Conservation (phyloP, 1,140 invertebrate species). For the Physella acuta region DNA sequence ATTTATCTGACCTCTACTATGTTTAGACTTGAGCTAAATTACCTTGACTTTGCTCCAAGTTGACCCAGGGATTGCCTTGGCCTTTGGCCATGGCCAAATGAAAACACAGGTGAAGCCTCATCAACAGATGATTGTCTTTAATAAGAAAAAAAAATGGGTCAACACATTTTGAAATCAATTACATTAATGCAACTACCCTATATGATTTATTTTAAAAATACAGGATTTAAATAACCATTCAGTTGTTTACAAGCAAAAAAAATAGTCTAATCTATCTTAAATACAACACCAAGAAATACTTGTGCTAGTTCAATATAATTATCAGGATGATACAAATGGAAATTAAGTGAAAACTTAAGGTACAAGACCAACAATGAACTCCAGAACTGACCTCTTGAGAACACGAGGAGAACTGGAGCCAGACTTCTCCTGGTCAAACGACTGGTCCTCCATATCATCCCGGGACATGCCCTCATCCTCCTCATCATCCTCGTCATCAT, state of each 20-base stretch:
- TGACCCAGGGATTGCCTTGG: slow-evolving; percentile 10
- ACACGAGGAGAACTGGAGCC: slow-evolving; percentile 6
- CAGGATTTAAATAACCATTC: too few relatives aligned
- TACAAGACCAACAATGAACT: neutral
- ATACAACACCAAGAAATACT: too few relatives aligned
- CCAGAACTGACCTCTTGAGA: slow-evolving; percentile 16
- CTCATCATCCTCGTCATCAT: slow-evolving; percentile 44
- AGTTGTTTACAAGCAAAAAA: too few relatives aligned
- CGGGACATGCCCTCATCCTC: slow-evolving; percentile 31
- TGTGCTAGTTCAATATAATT: too few relatives aligned
- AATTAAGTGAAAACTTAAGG: neutral
- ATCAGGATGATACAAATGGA: neutral
- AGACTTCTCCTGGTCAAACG: slow-evolving; percentile 20
- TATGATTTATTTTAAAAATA: too few relatives aligned
- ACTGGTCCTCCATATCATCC: slow-evolving; percentile 35
- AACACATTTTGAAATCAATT: too few relatives aligned
- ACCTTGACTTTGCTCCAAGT: slow-evolving; percentile 6
- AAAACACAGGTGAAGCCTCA: slow-evolving; percentile 19
- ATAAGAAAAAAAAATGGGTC: too few relatives aligned
- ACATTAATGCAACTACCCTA: too few relatives aligned
- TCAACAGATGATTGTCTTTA: slow-evolving; percentile 20
- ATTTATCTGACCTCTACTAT: neutral
- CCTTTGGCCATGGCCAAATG: slow-evolving; percentile 12
- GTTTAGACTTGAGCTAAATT: too few relatives aligned
- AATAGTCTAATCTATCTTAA: too few relatives aligned